phyloP scores from a whole-genome alignment of 2,113 vertebrate genomes.

The Saiga tatarica region DNA sequence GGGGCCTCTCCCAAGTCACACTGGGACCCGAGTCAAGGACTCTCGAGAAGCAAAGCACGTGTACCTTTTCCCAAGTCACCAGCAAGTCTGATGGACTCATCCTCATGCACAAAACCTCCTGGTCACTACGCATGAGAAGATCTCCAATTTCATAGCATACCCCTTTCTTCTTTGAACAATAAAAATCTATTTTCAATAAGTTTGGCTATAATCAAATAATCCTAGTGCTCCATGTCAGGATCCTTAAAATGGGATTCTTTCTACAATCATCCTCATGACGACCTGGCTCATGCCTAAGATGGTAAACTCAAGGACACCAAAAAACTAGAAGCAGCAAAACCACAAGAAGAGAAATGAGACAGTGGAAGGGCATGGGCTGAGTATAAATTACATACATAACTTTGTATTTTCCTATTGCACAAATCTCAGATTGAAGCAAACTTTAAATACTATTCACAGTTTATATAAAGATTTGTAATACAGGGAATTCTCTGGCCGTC shows the following conservation, averaged over 20 bases:
- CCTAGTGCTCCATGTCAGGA: not conserved
- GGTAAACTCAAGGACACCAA: slow-evolving; percentile 28
- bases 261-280: not conserved
- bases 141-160: not conserved
- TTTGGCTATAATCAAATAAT: not conserved
- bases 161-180: slow-evolving; percentile 5
- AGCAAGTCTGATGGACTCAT: not conserved
- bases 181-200: not conserved
- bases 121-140: not conserved
- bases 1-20: not conserved
- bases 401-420: not conserved
- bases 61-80: not conserved
- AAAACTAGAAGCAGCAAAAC: not conserved
- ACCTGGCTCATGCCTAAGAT: not conserved
- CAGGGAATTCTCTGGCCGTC: not conserved
- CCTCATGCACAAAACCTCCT: not conserved
- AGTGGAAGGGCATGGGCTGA: not conserved
- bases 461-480: not conserved
- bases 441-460: not conserved
- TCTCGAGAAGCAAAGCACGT: not conserved
- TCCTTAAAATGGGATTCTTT: slow-evolving; percentile 23
- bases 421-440: slow-evolving; percentile 10
- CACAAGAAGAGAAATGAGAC: not conserved
- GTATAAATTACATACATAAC: not conserved
- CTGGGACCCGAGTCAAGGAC: not conserved